These are phyloP conservation scores for Bombycilla garrulus DNA, from an alignment of 2,113 vertebrate species.

Conservation along the genomic window DNA sequence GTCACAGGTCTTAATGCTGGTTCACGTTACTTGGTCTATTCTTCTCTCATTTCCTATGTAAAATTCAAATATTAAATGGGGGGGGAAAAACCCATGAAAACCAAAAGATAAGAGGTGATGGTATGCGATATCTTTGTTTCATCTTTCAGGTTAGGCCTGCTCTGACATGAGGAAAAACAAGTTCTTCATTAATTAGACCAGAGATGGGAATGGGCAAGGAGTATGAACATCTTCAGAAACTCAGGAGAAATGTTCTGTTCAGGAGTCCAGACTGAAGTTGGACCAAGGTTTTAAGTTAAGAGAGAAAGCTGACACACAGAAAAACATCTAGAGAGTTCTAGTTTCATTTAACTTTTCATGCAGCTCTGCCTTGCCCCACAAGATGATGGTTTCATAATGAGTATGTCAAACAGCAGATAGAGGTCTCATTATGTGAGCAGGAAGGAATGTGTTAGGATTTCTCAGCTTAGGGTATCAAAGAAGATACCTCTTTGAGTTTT, in stretches of 20 bases:
- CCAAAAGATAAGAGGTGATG: neutral
- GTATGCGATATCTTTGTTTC: neutral
- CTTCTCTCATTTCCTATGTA: neutral
- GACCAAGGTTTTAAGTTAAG: neutral
- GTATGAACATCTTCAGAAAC: neutral
- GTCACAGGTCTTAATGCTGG: neutral
- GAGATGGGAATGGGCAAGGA: neutral
- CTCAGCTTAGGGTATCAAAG: neutral
- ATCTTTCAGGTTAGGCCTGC: neutral
- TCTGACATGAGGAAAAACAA: neutral
- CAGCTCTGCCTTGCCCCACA: neutral
- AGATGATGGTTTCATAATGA: neutral
- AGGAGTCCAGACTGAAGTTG: neutral
- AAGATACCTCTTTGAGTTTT: neutral
- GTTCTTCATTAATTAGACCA: neutral
- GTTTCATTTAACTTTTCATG: neutral
- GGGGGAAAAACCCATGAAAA: rapidly evolving
- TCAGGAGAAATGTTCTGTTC: neutral
- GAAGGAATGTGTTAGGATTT: neutral
- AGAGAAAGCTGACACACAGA: neutral
- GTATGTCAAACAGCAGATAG: neutral
- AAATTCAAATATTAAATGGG: neutral
- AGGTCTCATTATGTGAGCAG: neutral
- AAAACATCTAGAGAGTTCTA: neutral
- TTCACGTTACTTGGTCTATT: neutral